These are phyloP conservation scores for Phylloscopus trochiloides DNA, from an alignment of 2,113 vertebrate species.

Conservation along the genomic window DNA sequence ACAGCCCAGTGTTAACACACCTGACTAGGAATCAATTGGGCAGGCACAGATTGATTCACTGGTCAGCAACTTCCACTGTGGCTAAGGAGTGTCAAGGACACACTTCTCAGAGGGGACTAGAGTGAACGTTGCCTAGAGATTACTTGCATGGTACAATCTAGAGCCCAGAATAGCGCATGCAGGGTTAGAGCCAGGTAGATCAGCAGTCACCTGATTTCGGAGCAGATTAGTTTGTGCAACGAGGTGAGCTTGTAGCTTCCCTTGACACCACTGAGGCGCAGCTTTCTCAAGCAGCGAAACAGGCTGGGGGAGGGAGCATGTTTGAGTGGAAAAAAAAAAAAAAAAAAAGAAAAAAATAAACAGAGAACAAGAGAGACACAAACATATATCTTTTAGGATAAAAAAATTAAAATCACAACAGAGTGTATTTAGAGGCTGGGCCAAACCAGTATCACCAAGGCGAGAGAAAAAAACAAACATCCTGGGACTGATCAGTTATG, in stretches of 20 bases:
- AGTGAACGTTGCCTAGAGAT: slow-evolving; percentile 51
- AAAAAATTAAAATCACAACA: slow-evolving; percentile 34
- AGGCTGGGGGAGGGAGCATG: slow-evolving; percentile 78
- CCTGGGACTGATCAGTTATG: background rate
- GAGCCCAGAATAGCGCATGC: slow-evolving; percentile 71
- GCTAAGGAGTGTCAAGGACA: background rate
- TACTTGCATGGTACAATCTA: background rate
- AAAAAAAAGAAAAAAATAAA: slow-evolving; percentile 16
- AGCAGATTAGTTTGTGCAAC: slow-evolving; percentile 99
- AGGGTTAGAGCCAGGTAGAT: slow-evolving; percentile 71
- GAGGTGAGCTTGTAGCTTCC: slow-evolving; percentile 97
- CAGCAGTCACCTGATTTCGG: slow-evolving; percentile 93
- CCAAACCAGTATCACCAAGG: slow-evolving; percentile 39
- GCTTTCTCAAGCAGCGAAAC: slow-evolving; percentile 97
- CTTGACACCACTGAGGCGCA: slow-evolving; percentile 98
- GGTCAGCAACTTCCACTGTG: background rate
- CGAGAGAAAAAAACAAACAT: slow-evolving; percentile 22
- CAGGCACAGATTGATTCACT: background rate
- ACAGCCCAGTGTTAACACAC: background rate
- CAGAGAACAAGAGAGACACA: slow-evolving; percentile 66
- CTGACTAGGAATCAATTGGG: background rate
- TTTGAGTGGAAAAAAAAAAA: slow-evolving; percentile 24
- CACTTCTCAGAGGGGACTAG: background rate
- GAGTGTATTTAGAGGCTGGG: slow-evolving; percentile 27
- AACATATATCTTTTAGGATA: slow-evolving; percentile 30